phyloP scores from a whole-genome alignment of 2,797 vertebrate species.

The Coregonus sp. region DNA sequence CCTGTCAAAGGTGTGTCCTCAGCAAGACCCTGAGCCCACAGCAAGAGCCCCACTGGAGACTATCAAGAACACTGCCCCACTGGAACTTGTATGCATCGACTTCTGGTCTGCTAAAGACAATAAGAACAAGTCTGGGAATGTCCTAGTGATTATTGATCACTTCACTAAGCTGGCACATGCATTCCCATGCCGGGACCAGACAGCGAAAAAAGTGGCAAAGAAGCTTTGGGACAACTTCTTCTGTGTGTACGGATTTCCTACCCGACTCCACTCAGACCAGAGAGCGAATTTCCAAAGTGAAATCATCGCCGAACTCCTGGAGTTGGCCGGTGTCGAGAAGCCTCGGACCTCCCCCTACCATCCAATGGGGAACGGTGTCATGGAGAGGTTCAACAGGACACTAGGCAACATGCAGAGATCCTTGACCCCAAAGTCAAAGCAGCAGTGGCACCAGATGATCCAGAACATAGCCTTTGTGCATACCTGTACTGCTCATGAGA shows the following conservation, averaged over 20 bases:
- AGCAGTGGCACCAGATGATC: constrained; percentile 30
- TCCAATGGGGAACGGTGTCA: constrained; percentile 33
- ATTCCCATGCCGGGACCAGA: constrained; percentile 15
- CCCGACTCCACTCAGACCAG: constrained; percentile 17
- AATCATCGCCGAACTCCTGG: constrained; percentile 12
- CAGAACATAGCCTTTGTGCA: constrained; percentile 18
- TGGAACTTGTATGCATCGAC: constrained; percentile 9
- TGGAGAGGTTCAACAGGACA: constrained; percentile 32
- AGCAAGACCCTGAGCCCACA: constrained; percentile 28
- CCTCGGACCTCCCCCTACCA: constrained; percentile 15
- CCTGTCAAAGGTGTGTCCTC: constrained; percentile 22
- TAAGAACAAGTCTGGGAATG: constrained; percentile 21
- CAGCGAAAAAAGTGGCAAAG: constrained; percentile 14
- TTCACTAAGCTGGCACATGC: constrained; percentile 23
- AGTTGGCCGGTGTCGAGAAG: constrained; percentile 8
- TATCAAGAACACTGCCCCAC: constrained; percentile 17
- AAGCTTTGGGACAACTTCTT: too few relatives aligned
- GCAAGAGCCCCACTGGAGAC: constrained; percentile 26
- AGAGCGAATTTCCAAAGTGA: constrained; percentile 19
- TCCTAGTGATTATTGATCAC: constrained; percentile 31
- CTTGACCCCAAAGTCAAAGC: constrained; percentile 16
- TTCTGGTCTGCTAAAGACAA: constrained; percentile 26
- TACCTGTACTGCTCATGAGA: constrained; percentile 22
- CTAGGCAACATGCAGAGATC: constrained; percentile 38
- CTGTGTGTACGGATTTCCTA: constrained; percentile 8